Percentiles rank a stretch among this genome's conserved stretches.
Conservation (phyloP, 2,113 vertebrate species). For the Melanotaenia duboulayi region DNA sequence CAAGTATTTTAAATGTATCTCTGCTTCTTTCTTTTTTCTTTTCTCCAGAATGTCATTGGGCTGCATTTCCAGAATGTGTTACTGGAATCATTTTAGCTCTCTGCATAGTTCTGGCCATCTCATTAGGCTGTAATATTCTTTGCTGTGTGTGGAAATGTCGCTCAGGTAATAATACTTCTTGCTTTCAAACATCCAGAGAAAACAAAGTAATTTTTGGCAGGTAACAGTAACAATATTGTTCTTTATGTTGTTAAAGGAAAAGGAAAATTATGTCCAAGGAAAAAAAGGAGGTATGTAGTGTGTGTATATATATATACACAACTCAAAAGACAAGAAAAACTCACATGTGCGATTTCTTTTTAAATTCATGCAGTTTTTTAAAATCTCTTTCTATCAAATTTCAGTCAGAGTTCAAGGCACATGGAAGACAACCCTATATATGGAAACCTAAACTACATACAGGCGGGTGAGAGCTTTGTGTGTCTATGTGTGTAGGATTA, state of each 20-base stretch:
- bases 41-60: background rate
- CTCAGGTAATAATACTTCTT: constrained; percentile 65
- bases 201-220: background rate
- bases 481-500: background rate
- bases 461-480: constrained; percentile 51
- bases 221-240: background rate
- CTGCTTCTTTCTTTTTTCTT: background rate
- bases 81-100: background rate
- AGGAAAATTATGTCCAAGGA: constrained; percentile 32
- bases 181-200: background rate
- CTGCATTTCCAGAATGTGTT: rapidly evolving
- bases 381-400: constrained; percentile 26
- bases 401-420: constrained; percentile 57
- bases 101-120: constrained; percentile 51
- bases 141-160: constrained; percentile 58
- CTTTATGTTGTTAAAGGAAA: constrained; percentile 46
- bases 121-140: constrained; percentile 67
- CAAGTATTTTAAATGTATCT: background rate
- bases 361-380: background rate
- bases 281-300: constrained; percentile 60
- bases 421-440: constrained; percentile 85
- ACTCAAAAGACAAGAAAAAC: background rate
- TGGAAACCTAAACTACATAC: constrained; percentile 75
- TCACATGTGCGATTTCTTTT: background rate
- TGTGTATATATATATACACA: too few relatives aligned